These are phyloP conservation scores for Setipinna tenuifilis DNA, from an alignment of 2,797 vertebrate species.

Conservation along the genomic window DNA sequence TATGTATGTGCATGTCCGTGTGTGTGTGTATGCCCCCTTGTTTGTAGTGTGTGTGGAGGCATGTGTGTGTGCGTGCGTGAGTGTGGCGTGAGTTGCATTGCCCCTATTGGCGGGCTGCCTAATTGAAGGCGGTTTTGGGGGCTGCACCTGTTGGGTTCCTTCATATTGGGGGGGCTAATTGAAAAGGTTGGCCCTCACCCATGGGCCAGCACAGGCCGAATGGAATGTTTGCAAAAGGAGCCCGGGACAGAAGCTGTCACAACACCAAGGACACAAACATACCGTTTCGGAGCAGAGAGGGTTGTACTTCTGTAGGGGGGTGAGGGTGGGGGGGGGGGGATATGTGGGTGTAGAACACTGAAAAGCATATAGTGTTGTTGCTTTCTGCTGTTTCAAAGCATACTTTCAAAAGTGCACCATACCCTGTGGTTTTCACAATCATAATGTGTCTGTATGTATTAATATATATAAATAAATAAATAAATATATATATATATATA, in stretches of 20 bases:
- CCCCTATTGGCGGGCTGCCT: conserved; percentile 53
- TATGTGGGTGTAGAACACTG: neutral
- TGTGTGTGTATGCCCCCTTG: neutral
- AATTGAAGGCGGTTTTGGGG: conserved; percentile 58
- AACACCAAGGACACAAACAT: conserved; percentile 55
- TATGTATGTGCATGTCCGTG: conserved; percentile 24
- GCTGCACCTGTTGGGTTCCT: conserved; percentile 68
- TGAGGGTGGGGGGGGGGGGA: conserved; percentile 24
- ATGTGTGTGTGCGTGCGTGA: neutral
- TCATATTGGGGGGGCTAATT: conserved; percentile 57
- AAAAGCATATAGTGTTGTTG: neutral
- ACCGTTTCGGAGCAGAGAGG: conserved; percentile 10
- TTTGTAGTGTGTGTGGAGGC: neutral
- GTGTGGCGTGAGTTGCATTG: conserved; percentile 37
- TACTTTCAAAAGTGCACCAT: too few species aligned
- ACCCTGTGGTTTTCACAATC: too few species aligned
- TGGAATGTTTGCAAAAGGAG: conserved; percentile 65
- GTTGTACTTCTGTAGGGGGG: conserved; percentile 21
- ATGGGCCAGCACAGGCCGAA: conserved; percentile 58
- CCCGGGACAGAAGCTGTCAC: conserved; percentile 67
- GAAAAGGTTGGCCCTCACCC: conserved; percentile 58
- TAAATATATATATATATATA: too few species aligned
- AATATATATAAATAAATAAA: too few species aligned
- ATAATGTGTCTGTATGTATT: too few species aligned
- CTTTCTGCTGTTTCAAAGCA: too few species aligned